A percentile compares a stretch with the other conserved stretches of the same genome.
phyloP scores from a whole-genome alignment of 2,113 vertebrate species.

The Pluvialis apricaria region DNA sequence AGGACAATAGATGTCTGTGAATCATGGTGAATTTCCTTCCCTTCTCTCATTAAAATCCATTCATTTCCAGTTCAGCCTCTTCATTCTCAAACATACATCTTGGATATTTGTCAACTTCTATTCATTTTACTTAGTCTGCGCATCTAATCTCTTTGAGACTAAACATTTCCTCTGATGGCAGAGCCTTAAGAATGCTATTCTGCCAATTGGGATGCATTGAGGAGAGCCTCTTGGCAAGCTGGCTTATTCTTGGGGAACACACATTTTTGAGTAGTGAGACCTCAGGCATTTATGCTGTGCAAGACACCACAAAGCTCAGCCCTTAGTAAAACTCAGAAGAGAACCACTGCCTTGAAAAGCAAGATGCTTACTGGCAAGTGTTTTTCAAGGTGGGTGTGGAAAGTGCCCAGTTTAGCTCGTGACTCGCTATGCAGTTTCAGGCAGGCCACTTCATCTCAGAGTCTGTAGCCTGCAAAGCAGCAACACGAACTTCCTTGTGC shows the following conservation, averaged over 20 bases:
- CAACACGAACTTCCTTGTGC: not conserved
- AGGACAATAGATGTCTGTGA: not conserved
- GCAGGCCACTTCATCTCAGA: not conserved
- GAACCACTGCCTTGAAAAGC: not conserved
- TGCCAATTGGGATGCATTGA: not conserved
- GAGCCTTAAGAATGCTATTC: not conserved
- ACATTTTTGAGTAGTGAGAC: not conserved
- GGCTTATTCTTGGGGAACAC: not conserved
- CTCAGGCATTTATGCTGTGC: not conserved
- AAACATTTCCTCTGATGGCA: conserved; percentile 8
- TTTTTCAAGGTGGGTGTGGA: not conserved
- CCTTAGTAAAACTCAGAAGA: not conserved
- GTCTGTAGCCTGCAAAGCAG: not conserved
- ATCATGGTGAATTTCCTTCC: conserved; percentile 17
- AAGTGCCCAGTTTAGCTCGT: not conserved
- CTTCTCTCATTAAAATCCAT: conserved; percentile 38
- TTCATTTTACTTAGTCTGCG: conserved; percentile 12
- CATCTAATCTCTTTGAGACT: conserved; percentile 29
- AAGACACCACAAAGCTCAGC: not conserved
- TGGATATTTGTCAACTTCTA: conserved; percentile 54
- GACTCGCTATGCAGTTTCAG: not conserved
- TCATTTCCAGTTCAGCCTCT: conserved; percentile 25
- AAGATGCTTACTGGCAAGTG: not conserved
- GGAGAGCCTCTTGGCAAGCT: conserved; percentile 11
- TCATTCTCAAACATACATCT: conserved; percentile 32